A percentile compares a stretch with the other conserved stretches of the same genome.
Conservation (phyloP, 2,797 vertebrate species). For the Bufotes viridis region DNA sequence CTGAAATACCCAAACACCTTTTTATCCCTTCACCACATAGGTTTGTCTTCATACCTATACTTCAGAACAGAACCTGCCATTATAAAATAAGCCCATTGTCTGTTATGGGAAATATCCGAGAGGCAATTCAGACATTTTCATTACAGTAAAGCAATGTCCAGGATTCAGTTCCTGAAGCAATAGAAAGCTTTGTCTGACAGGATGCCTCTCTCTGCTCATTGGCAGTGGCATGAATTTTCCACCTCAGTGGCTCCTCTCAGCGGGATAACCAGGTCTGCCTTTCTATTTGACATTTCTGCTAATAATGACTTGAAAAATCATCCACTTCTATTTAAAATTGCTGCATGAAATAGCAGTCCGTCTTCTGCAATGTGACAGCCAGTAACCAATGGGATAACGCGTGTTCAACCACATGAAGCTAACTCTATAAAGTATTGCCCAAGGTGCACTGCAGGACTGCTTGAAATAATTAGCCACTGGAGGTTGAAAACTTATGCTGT, state of each 20-base stretch:
- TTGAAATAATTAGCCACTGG: conserved; percentile 75
- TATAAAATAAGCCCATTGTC: conserved; percentile 67
- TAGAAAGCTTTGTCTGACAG: conserved; percentile 68
- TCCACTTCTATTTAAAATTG: conserved; percentile 71
- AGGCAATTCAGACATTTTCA: conserved; percentile 61
- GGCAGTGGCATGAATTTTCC: conserved; percentile 67
- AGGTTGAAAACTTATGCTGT: conserved; percentile 68
- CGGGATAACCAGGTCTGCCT: conserved; percentile 68
- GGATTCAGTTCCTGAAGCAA: conserved; percentile 65
- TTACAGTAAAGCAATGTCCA: conserved; percentile 66
- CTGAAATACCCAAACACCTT: background rate
- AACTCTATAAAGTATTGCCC: conserved; percentile 73
- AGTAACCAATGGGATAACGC: conserved; percentile 69
- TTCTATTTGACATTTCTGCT: conserved; percentile 72
- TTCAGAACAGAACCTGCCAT: conserved; percentile 66
- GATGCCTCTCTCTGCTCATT: conserved; percentile 62
- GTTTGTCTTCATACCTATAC: background rate
- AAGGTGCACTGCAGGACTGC: conserved; percentile 69
- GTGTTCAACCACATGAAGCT: conserved; percentile 69
- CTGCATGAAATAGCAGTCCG: conserved; percentile 67
- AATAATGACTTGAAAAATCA: conserved; percentile 75
- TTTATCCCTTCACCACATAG: background rate
- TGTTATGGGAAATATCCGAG: conserved; percentile 63
- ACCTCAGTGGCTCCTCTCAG: conserved; percentile 71
- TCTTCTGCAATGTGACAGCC: conserved; percentile 68